These are phyloP conservation scores for Epistrophella euchroma DNA, from an alignment of 2,888 invertebrate species.

Conservation along the genomic window DNA sequence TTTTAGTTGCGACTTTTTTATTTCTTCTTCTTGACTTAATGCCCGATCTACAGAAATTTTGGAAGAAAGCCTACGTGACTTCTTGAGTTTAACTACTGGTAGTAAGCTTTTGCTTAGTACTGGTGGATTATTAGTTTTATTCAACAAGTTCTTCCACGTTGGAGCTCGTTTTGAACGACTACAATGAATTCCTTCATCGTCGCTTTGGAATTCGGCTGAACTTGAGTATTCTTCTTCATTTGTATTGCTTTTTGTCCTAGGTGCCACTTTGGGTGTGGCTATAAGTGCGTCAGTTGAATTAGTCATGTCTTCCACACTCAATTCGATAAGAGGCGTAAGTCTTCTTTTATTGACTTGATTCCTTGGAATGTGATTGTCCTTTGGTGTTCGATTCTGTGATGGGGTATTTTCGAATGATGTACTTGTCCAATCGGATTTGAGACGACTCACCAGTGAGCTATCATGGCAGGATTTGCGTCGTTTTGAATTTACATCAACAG, in stretches of 20 bases:
- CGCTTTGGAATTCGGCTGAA: conserved; percentile 58
- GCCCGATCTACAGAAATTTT: accelerated
- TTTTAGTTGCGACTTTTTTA: not conserved
- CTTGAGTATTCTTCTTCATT: conserved; percentile 51
- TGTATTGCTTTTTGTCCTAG: not conserved
- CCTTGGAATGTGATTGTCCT: not conserved
- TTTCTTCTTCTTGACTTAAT: not conserved
- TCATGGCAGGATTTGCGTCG: not conserved
- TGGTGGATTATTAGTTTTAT: conserved; percentile 16
- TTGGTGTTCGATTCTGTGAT: not conserved
- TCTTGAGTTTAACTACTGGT: not conserved
- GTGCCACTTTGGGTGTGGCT: not conserved
- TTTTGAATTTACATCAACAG: not conserved
- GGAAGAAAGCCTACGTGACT: not conserved
- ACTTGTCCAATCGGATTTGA: not conserved
- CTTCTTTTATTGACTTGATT: conserved; percentile 9
- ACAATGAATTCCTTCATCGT: conserved; percentile 4
- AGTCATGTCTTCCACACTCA: not conserved
- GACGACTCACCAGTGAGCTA: not conserved
- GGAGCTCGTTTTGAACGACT: conserved; percentile 49
- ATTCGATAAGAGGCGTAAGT: conserved; percentile 39
- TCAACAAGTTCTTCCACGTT: conserved; percentile 47
- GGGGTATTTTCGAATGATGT: not conserved
- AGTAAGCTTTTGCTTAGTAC: not conserved
- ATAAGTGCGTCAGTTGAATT: not conserved